Percentiles rank a stretch among this genome's conserved stretches.
Conservation (phyloP, 2,888 invertebrate genomes). For the Schizaphis graminum region DNA sequence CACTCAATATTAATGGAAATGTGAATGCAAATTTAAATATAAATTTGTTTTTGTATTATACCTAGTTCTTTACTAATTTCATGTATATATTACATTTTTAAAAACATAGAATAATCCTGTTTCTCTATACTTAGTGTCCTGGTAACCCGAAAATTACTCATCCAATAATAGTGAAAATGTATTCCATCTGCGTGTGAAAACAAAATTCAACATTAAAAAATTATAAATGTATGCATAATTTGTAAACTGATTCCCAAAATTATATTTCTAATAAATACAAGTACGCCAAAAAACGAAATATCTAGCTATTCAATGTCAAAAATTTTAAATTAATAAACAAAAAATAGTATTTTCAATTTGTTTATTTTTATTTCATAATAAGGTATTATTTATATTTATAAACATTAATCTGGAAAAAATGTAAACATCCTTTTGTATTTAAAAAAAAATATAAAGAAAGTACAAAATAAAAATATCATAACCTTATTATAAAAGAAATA, state of each 20-base stretch:
- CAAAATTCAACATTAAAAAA: neutral
- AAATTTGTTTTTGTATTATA: neutral
- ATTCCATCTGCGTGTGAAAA: neutral
- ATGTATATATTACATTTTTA: neutral
- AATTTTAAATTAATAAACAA: neutral
- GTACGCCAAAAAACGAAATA: neutral
- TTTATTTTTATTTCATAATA: neutral
- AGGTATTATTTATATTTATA: neutral
- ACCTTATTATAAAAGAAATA: neutral
- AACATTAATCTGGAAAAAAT: neutral
- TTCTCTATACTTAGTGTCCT: neutral
- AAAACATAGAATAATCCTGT: neutral
- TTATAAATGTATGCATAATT: neutral
- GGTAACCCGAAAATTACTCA: neutral
- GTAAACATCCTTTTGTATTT: neutral
- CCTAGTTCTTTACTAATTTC: neutral
- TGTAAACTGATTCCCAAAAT: neutral
- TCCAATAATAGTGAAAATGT: neutral
- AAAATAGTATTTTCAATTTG: too few relatives aligned
- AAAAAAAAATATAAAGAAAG: neutral
- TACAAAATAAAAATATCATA: neutral
- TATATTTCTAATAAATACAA: neutral
- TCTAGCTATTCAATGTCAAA: neutral
- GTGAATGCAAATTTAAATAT: constrained; percentile 13
- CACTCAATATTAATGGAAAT: constrained; percentile 6